Base-by-base conservation (phyloP, 1,140 invertebrate genomes). In the Nephotettix cincticeps region DNA sequence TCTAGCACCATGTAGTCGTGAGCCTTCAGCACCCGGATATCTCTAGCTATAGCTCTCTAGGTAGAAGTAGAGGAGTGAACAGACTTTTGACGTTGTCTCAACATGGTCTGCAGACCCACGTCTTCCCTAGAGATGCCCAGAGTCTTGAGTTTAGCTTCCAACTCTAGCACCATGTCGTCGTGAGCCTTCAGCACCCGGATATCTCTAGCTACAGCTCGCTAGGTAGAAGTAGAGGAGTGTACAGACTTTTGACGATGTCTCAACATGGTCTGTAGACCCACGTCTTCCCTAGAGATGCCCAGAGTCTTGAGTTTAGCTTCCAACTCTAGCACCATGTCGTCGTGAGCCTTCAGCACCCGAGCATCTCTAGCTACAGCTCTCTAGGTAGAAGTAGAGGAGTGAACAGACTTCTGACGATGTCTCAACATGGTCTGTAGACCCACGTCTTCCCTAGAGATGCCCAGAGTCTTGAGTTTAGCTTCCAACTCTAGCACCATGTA, bases 131-230 rank as follows among this genome's bases (percentile, higher is more conserved):
- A 86, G 66, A 92, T 88, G 45, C 90, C 90, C 75, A 91, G 90
- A 76, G 91, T 86, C 28, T 85, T 83, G 63, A 94, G 79, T 80
- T 94, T 94, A 25, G 86, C 85, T 80, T 93, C 90, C 74, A 92
- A 94, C 1, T 89, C 89, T 30, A 86, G 83, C 32, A 94, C 78
- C 0, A 94, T 79, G 77, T 94, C 92, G 77, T 94, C 92, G 75
- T 95, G 92, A 0, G 91, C 90, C 82, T 94, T 94, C 64, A 89
- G 87, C 0, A 92, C 87, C 76, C 90, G 85, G 91, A 90, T 70
- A 94, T 81, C 81, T 95, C 91, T 74, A 92, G 92, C 73, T 93
- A 89, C 30, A 94, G 80, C 78, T 93, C 91, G n/a, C n/a, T n/a
- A n/a, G n/a, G n/a, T n/a, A n/a, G n/a, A n/a, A n/a, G n/a, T n/a